Percentiles rank a stretch among this genome's conserved stretches.
Evolutionary conservation across 1,140 invertebrate genomes (phyloP).

Genomic region (Drosophila ficusphila): DNA sequence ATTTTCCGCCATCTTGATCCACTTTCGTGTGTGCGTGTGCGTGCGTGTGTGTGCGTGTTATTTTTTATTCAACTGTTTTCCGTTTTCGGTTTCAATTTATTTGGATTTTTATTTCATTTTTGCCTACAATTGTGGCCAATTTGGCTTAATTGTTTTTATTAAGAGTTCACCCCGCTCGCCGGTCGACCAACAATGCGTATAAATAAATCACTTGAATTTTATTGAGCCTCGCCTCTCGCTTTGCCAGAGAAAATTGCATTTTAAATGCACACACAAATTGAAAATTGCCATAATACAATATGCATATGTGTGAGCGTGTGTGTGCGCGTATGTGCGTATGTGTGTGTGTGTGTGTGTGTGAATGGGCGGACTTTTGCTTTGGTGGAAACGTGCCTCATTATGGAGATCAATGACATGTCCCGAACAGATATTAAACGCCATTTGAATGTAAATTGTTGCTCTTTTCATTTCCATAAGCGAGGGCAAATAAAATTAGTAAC

Average conservation of each 20-base stretch:
- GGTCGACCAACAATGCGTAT: constrained; percentile 49
- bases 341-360: constrained; percentile 10
- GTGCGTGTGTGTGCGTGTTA: not conserved
- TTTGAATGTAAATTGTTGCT: constrained; percentile 66
- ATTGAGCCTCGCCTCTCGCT: constrained; percentile 42
- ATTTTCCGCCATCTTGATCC: constrained; percentile 23
- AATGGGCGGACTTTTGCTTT: constrained; percentile 25
- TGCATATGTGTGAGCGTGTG: constrained; percentile 13
- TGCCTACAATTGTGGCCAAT: constrained; percentile 64
- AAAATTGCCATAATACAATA: constrained; percentile 50
- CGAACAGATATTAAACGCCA: constrained; percentile 36
- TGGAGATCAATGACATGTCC: constrained; percentile 60
- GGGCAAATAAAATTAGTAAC: constrained; percentile 4
- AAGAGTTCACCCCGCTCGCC: constrained; percentile 28
- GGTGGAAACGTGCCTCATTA: constrained; percentile 50
- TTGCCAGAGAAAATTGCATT: constrained; percentile 62
- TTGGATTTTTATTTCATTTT: constrained; percentile 43
- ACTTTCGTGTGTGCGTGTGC: too few species aligned
- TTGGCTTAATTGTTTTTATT: constrained; percentile 72
- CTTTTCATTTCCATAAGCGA: constrained; percentile 23
- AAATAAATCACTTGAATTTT: constrained; percentile 76
- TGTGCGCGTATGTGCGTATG: constrained; percentile 12
- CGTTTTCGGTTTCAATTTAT: constrained; percentile 22
- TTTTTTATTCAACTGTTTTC: constrained; percentile 10
- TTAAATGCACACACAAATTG: constrained; percentile 60